A percentile compares a stretch with the other conserved stretches of the same genome.
These are phyloP conservation scores for Cremastobaeus sp. DNA, from an alignment of 2,888 invertebrate species.

Conservation along the genomic window DNA sequence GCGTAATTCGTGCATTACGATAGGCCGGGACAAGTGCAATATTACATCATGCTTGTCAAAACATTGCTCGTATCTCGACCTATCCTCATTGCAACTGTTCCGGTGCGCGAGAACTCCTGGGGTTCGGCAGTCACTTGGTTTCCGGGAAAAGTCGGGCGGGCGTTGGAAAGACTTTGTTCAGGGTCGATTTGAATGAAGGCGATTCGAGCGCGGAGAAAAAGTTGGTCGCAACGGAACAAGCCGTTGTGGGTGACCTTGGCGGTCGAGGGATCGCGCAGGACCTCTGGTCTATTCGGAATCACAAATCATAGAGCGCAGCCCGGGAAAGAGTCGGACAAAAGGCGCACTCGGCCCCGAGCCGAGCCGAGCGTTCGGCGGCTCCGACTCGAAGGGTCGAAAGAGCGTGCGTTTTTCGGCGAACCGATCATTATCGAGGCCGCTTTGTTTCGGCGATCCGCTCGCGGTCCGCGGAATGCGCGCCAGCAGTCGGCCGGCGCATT, in stretches of 20 bases:
- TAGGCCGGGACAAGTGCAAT: conserved; percentile 80
- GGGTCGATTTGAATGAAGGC: too few relatives aligned
- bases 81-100: conserved; percentile 76
- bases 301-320: conserved; percentile 63
- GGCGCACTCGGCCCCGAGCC: too few relatives aligned
- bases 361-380: too few relatives aligned
- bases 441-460: conserved; percentile 15
- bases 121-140: too few relatives aligned
- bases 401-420: conserved; percentile 16
- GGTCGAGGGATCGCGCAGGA: conserved; percentile 21
- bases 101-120: too few relatives aligned
- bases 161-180: too few relatives aligned
- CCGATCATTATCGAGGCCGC: conserved; percentile 21
- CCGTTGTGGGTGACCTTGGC: conserved; percentile 31
- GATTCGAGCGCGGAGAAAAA: neutral
- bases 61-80: conserved; percentile 79
- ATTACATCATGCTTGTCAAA: conserved; percentile 71
- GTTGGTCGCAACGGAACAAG: conserved; percentile 21
- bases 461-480: conserved; percentile 31
- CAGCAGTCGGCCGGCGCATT: conserved; percentile 36
- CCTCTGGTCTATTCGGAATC: conserved; percentile 58
- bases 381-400: too few relatives aligned
- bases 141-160: too few relatives aligned
- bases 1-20: conserved; percentile 73
- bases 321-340: conserved; percentile 29